Base-by-base conservation (phyloP, 2,888 invertebrate genomes). In the Meta bourneti region DNA sequence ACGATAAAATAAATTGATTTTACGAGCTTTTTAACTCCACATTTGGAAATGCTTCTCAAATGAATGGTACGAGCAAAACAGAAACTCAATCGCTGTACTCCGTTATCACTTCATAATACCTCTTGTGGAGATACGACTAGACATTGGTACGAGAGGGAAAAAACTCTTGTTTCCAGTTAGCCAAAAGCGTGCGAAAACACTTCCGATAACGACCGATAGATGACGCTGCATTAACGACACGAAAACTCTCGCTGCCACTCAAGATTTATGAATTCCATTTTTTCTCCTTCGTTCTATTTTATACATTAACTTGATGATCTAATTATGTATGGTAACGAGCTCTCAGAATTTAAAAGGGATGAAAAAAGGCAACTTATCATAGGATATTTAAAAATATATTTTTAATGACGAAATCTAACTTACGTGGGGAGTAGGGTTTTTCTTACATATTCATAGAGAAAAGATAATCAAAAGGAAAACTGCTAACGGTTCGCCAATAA, bases 231-330 rank as follows among this genome's bases (percentile, higher is more conserved):
- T 48, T 20, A 84, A 48, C 16, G n/a, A 13, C 9, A 7, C 70
- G 16, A 20, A n/a, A 16, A 74, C 71, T 80, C 74, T 74, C 20
- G 71, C 34, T 34, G 20, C 74, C 61, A 34, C 70, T 78, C 1
- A n/a, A 86, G 74, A 77, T 82, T 83, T 20, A 82, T 70, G 83
- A 74, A 54, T 54, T 52, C 54, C 54, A 52, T 13, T 19, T 71
- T 61, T 83, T 77, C 19, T 48, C 48, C 78, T 78, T 77, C 9
- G 34, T 70, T 78, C 87, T 69, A 61, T 87, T 79, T 83, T 77
- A 51, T 34, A 86, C 87, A 91, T 91, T 91, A 91, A 72, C 61
- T 91, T 91, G 91, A 91, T 91, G 87, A 91, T 87, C 87, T 91
- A 91, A 91, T 91, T 87, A 91, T 82, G 71, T 77, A 87, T 87